Evolutionary conservation across 2,113 vertebrate genomes (phyloP).

Genomic region (Siniperca chuatsi): DNA sequence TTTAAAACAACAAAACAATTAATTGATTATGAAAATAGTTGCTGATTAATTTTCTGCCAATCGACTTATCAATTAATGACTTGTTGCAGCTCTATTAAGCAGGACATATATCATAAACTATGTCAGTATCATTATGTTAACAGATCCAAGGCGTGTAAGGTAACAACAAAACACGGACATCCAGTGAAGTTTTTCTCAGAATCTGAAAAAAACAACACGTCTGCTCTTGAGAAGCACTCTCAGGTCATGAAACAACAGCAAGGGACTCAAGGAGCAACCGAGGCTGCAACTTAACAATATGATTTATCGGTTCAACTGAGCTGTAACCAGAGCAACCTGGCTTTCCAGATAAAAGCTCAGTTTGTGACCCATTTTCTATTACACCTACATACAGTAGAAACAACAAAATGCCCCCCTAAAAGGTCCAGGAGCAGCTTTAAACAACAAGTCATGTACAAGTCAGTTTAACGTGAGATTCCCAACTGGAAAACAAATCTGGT

Average conservation of each 20-base stretch:
- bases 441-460: neutral
- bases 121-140: neutral
- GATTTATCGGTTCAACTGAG: slow-evolving; percentile 65
- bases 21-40: neutral
- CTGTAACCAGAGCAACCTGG: slow-evolving; percentile 65
- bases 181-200: neutral
- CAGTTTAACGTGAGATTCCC: neutral
- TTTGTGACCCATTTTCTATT: slow-evolving; percentile 65
- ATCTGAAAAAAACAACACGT: neutral
- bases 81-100: neutral
- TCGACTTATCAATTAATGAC: neutral
- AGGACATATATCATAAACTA: neutral
- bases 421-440: neutral
- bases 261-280: neutral
- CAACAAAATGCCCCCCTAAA: neutral
- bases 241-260: slow-evolving; percentile 25
- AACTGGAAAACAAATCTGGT: neutral
- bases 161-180: neutral
- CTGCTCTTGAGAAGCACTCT: neutral
- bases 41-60: neutral
- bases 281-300: slow-evolving; percentile 15
- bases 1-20: neutral
- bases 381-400: slow-evolving; percentile 22
- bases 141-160: neutral
- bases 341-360: slow-evolving; percentile 10